phyloP scores from a whole-genome alignment of 2,888 invertebrate genomes.

The Strigamia maritima region DNA sequence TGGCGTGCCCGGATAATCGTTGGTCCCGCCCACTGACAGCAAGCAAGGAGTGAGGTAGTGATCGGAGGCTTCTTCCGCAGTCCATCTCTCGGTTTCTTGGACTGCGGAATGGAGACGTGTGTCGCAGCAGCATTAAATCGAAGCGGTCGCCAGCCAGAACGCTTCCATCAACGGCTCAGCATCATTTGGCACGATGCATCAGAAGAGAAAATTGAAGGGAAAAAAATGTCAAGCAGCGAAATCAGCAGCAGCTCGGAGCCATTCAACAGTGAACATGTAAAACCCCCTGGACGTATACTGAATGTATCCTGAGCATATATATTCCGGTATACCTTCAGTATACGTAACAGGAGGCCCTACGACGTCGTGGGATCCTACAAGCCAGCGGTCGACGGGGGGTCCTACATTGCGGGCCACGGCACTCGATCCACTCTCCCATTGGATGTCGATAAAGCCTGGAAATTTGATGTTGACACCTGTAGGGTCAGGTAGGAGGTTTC shows the following conservation, averaged over 20 bases:
- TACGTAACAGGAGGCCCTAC: constrained; percentile 99
- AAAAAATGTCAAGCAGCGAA: neutral
- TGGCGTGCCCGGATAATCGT: constrained; percentile 37
- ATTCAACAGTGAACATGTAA: constrained; percentile 43
- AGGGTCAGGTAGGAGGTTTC: constrained; percentile 36
- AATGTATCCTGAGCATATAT: constrained; percentile 98
- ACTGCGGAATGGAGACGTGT: constrained; percentile 31
- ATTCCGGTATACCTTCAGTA: constrained; percentile 99
- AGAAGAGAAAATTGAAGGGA: neutral
- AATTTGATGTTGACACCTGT: constrained; percentile 34
- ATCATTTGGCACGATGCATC: neutral
- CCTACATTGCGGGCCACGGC: neutral
- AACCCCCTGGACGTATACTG: constrained; percentile 99
- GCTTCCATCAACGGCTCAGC: neutral
- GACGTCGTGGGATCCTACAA: constrained; percentile 50
- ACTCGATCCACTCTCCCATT: constrained; percentile 25
- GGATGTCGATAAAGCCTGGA: constrained; percentile 33
- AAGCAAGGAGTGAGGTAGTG: constrained; percentile 26
- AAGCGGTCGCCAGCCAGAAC: neutral
- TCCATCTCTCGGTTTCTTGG: constrained; percentile 25
- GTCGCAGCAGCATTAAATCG: constrained; percentile 1
- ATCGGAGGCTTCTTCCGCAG: constrained; percentile 33
- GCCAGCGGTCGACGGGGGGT: constrained; percentile 23
- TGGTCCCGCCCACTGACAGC: constrained; percentile 37
- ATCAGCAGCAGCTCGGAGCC: neutral